Evolutionary conservation across 2,113 vertebrate species (phyloP).

Genomic region (Polyodon spathula): DNA sequence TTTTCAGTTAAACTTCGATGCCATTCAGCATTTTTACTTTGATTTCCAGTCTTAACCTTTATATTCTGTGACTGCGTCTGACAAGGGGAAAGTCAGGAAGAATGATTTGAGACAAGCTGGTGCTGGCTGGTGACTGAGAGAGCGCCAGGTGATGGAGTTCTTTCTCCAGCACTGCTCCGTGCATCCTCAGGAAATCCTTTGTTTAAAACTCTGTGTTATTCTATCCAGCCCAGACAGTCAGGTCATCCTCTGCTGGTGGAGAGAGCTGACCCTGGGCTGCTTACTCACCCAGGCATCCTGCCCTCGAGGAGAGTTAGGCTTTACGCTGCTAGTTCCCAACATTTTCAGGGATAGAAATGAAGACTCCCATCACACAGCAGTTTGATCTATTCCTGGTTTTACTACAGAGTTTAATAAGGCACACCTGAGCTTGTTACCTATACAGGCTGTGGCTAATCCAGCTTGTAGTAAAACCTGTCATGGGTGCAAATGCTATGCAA

Average conservation of each 20-base stretch:
- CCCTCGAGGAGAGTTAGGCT: no score
- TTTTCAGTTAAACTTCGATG: constrained; percentile 3
- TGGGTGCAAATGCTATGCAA: no score
- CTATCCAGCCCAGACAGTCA: constrained; percentile 10
- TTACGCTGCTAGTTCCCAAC: no score
- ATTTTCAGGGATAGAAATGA: no score
- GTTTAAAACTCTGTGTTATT: constrained; percentile 48
- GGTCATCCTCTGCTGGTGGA: constrained; percentile 25
- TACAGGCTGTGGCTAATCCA: no score
- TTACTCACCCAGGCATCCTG: no score
- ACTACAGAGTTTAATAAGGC: no score
- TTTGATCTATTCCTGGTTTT: no score
- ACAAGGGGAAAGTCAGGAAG: background rate
- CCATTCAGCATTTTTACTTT: background rate
- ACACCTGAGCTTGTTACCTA: no score
- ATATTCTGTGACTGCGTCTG: background rate
- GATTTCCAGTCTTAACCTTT: background rate
- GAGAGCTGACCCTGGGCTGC: constrained; percentile 7
- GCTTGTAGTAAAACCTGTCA: no score
- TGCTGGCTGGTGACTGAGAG: constrained; percentile 36
- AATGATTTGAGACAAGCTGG: background rate
- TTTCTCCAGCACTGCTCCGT: no score
- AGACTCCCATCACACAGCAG: no score
- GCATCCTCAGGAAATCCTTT: constrained; percentile 58
- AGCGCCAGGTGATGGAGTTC: constrained; percentile 32